phyloP scores from a whole-genome alignment of 2,113 vertebrate genomes.

The Willisornis vidua region DNA sequence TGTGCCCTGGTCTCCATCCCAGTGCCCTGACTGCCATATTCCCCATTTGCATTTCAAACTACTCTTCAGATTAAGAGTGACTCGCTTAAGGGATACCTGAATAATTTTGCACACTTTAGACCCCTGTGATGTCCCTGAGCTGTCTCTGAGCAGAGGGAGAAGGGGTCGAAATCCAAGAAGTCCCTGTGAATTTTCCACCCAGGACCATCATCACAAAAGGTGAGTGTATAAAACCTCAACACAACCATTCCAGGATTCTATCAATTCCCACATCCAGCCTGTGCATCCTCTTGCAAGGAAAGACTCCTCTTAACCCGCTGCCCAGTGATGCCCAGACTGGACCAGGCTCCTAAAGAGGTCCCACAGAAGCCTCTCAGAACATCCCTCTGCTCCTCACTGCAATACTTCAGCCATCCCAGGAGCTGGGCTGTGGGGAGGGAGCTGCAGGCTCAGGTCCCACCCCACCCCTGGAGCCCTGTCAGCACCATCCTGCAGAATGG shows the following conservation, averaged over 20 bases:
- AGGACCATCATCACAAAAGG: neutral
- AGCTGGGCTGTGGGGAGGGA: fast-evolving
- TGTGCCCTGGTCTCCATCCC: neutral
- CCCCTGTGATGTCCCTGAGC: neutral
- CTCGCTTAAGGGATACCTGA: neutral
- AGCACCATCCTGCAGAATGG: neutral
- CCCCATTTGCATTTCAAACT: neutral
- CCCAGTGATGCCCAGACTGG: fast-evolving
- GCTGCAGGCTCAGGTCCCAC: neutral
- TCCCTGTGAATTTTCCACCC: neutral
- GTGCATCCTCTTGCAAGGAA: neutral
- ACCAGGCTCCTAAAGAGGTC: neutral
- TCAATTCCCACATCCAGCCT: neutral
- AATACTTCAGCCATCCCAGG: neutral
- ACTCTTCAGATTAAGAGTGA: neutral
- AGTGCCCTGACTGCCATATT: neutral
- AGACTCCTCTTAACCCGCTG: neutral
- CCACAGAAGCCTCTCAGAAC: neutral
- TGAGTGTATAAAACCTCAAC: fast-evolving
- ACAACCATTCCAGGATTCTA: neutral
- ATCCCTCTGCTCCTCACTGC: neutral
- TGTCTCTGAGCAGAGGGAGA: neutral
- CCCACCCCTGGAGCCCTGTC: neutral
- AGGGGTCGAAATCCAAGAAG: neutral
- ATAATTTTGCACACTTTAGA: neutral